phyloP scores from a whole-genome alignment of 2,113 vertebrate genomes.

The Merops nubicus region DNA sequence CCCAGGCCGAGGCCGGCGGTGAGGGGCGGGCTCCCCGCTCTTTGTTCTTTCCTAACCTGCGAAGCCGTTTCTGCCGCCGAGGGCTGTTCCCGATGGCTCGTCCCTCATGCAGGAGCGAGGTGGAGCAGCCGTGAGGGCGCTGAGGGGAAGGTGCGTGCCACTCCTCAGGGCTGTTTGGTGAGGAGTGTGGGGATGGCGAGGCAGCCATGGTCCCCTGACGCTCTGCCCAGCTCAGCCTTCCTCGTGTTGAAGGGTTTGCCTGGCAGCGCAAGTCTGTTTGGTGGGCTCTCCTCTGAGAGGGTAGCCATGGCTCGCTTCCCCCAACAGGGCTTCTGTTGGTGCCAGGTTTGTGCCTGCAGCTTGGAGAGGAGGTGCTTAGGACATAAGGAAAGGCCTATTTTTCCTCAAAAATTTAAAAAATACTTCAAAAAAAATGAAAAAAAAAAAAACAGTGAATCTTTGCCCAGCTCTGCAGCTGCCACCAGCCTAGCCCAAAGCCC shows the following conservation, averaged over 20 bases:
- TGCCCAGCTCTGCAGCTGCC: background rate
- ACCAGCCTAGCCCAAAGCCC: background rate
- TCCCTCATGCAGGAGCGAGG: background rate
- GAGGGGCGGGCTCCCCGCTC: rapidly evolving
- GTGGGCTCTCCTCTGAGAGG: background rate
- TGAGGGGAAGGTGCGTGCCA: background rate
- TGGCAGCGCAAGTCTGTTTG: rapidly evolving
- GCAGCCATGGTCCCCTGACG: rapidly evolving
- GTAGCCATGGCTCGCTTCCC: rapidly evolving
- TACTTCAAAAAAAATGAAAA: background rate
- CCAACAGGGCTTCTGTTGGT: rapidly evolving
- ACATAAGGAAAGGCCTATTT: rapidly evolving
- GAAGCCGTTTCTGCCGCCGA: background rate
- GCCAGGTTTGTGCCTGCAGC: rapidly evolving
- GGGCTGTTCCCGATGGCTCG: background rate
- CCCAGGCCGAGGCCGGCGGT: no score
- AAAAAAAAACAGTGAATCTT: background rate
- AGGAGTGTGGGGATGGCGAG: background rate
- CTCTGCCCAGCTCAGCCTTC: rapidly evolving
- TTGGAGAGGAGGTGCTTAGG: background rate
- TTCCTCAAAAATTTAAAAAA: background rate
- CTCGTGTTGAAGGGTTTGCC: no score
- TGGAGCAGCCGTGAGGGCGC: background rate
- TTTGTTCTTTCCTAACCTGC: background rate
- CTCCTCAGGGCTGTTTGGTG: conserved; percentile 18